Evolutionary conservation across 2,888 invertebrate genomes (phyloP), one percentile per base, ranked within the genome.

Genomic region (Balanococcus diminutus): DNA sequence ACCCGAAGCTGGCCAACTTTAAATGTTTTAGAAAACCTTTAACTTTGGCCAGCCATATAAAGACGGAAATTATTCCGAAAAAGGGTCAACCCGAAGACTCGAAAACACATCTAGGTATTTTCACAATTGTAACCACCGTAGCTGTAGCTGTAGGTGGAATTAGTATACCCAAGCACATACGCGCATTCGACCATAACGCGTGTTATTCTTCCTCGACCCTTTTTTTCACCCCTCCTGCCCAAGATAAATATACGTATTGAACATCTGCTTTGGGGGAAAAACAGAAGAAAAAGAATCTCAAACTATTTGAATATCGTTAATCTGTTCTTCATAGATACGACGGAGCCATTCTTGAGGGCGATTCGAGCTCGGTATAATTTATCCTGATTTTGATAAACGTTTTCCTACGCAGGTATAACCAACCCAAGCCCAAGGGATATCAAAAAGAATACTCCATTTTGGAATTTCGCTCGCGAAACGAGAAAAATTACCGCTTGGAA

Each of bases 1-100:
- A n/a, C n/a, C n/a, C n/a, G n/a, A n/a, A n/a, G 28, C 61, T 14
- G 61, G 28, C 75, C 32, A 31, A 32, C 32, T 75, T 75, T 75
- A 75, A 75, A 75, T 75, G 75, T 75, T 75, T n/a, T 75, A 32
- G 75, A 75, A 75, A 75, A 75, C 75, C 75, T 75, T 75, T 75
- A 75, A 31, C 31, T 32, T 75, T n/a, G 6, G 75, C 4, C 0
- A 16, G 19, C 32, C 14, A 32, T 32, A 32, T 75, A 32, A 75
- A 75, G 75, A 75, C 75, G 75, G 75, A 75, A 75, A 75, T 75
- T 75, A 75, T 75, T 75, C 75, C 75, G 75, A 75, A 75, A 75
- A 75, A 75, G 75, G 75, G 75, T 75, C 32, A 75, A 36, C 75
- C 42, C 75, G 31, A 75, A 31, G 36, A 75, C 75, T 75, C 36